Conservation (phyloP, 2,113 vertebrate species). For the Rhizomys pruinosus region DNA sequence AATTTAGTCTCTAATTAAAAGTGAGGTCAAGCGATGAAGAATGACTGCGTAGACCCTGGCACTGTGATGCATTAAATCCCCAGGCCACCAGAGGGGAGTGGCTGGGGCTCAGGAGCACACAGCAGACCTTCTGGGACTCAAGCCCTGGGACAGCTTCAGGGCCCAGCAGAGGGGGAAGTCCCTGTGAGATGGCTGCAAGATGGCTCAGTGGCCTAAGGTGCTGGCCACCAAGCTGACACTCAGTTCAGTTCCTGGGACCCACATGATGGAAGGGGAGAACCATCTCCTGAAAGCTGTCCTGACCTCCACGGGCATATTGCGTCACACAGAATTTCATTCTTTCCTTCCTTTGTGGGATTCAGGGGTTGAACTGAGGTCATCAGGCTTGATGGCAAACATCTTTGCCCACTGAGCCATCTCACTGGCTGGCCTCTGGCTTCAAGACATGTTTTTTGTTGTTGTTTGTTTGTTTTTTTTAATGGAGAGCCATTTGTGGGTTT, state of each 20-base stretch:
- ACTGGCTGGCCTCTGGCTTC: neutral
- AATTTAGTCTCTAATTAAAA: conserved; percentile 94
- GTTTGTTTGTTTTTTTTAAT: no score
- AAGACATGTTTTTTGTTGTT: no score
- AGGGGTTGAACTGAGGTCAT: neutral
- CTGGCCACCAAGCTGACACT: neutral
- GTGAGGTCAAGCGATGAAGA: conserved; percentile 92
- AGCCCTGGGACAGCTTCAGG: rapidly evolving
- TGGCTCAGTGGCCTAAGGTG: neutral
- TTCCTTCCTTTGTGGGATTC: neutral
- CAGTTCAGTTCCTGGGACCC: no score
- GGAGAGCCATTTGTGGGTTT: neutral
- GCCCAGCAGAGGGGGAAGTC: neutral
- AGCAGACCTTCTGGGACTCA: conserved; percentile 51
- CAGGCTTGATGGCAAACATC: neutral
- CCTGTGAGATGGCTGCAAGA: neutral
- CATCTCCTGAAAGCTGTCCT: neutral
- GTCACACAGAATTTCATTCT: neutral
- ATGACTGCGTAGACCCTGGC: conserved; percentile 85
- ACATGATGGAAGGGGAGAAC: neutral
- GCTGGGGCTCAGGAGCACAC: conserved; percentile 68
- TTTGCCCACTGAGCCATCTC: neutral
- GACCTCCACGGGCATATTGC: no score
- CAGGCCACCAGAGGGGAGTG: conserved; percentile 80
- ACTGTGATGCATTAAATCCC: conserved; percentile 82